These are phyloP conservation scores for Drosophila murphyi DNA, from an alignment of 1,140 invertebrate species.

Conservation along the genomic window DNA sequence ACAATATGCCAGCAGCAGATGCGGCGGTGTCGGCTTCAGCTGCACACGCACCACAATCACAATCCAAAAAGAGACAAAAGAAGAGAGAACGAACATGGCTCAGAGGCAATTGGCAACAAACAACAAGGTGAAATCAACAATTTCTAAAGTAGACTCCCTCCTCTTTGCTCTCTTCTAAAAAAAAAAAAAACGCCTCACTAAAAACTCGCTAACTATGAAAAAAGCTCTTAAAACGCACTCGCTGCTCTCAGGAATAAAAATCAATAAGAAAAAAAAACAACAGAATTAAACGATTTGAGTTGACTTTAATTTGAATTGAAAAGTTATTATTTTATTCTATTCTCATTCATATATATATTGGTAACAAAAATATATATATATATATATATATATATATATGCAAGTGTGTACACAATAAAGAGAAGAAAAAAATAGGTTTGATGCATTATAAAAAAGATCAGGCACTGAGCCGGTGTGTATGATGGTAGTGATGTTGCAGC, in stretches of 20 bases:
- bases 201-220: conserved; percentile 31
- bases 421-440: background rate
- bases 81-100: conserved; percentile 45
- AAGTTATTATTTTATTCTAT: background rate
- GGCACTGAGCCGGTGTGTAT: conserved; percentile 40
- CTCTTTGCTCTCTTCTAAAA: background rate
- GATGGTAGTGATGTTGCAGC: conserved; percentile 63
- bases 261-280: background rate
- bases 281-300: conserved; percentile 21
- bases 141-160: background rate
- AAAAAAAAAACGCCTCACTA: conserved; percentile 5
- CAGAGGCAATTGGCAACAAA: conserved; percentile 27
- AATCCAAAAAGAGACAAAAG: conserved; percentile 27
- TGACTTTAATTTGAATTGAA: conserved; percentile 22
- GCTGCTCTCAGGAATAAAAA: background rate
- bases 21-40: conserved; percentile 10
- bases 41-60: conserved; percentile 10
- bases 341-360: conserved; percentile 8
- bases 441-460: conserved; percentile 12
- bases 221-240: conserved; percentile 49
- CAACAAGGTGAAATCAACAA: conserved; percentile 23
- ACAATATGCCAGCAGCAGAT: conserved; percentile 3
- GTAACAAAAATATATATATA: conserved; percentile 26
- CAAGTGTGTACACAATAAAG: conserved; percentile 11
- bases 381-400: background rate